These are phyloP conservation scores for Eulithis testata DNA, from an alignment of 2,888 invertebrate species.

Conservation along the genomic window DNA sequence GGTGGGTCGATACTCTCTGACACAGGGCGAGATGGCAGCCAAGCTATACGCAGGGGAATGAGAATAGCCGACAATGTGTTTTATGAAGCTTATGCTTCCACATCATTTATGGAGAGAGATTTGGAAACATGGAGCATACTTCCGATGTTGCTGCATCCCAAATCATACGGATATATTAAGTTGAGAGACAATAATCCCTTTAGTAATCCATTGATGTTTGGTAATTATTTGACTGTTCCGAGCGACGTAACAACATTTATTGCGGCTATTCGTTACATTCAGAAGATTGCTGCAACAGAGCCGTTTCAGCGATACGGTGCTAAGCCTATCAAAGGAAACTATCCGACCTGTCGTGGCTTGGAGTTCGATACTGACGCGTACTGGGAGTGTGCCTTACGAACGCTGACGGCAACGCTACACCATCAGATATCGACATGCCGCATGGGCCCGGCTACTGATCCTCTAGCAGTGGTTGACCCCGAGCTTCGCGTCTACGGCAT, in stretches of 20 bases:
- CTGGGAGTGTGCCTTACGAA: slow-evolving; percentile 88
- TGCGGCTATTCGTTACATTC: slow-evolving; percentile 85
- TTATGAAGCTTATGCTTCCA: slow-evolving; percentile 80
- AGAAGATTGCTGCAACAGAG: slow-evolving; percentile 83
- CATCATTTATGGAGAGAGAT: slow-evolving; percentile 62
- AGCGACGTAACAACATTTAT: slow-evolving; percentile 85
- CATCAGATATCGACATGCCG: slow-evolving; percentile 89
- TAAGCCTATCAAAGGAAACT: slow-evolving; percentile 75
- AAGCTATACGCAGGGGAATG: slow-evolving; percentile 79
- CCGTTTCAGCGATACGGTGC: slow-evolving; percentile 85
- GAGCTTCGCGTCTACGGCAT: slow-evolving; percentile 86
- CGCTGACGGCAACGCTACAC: slow-evolving; percentile 85
- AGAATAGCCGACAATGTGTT: slow-evolving; percentile 83
- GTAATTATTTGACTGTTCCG: slow-evolving; percentile 90
- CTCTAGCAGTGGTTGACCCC: slow-evolving; percentile 86
- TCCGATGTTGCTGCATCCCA: slow-evolving; percentile 89
- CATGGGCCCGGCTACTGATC: slow-evolving; percentile 88
- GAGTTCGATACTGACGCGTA: slow-evolving; percentile 86
- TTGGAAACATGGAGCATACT: slow-evolving; percentile 86
- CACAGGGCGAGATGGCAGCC: slow-evolving; percentile 72
- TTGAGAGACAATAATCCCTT: slow-evolving; percentile 89
- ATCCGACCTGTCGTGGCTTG: slow-evolving; percentile 79
- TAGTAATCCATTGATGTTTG: slow-evolving; percentile 90
- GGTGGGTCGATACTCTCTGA: slow-evolving; percentile 87
- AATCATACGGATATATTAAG: slow-evolving; percentile 88